A percentile compares a stretch with the other conserved stretches of the same genome.
phyloP scores from a whole-genome alignment of 2,797 vertebrate species.

The Gymnoscopelus braueri region DNA sequence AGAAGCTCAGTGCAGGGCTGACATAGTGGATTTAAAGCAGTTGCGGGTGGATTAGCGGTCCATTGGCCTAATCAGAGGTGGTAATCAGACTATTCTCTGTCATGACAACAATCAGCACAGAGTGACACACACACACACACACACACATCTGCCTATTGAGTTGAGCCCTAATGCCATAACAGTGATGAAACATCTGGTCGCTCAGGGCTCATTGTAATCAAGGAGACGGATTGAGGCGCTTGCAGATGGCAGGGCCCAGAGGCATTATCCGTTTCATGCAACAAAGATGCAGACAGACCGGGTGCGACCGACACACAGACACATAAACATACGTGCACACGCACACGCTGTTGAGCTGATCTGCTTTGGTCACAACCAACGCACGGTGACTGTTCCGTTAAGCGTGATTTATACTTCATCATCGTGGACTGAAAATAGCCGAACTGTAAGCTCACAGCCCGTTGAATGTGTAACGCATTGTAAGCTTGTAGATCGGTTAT shows the following conservation, averaged over 20 bases:
- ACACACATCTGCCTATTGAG: conserved; percentile 85
- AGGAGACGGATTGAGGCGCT: conserved; percentile 73
- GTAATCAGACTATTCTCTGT: conserved; percentile 77
- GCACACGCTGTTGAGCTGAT: conserved; percentile 33
- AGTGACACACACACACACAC: conserved; percentile 53
- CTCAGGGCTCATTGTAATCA: conserved; percentile 78
- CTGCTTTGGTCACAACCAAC: conserved; percentile 17
- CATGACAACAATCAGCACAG: conserved; percentile 77
- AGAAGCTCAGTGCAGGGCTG: conserved; percentile 35
- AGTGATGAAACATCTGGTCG: conserved; percentile 85
- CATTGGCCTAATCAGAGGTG: conserved; percentile 77
- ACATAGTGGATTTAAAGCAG: conserved; percentile 50
- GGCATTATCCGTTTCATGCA: conserved; percentile 62
- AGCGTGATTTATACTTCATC: too few species aligned
- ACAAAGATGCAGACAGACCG: conserved; percentile 37
- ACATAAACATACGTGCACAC: conserved; percentile 1
- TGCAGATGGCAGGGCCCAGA: conserved; percentile 78
- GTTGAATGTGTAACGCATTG: too few species aligned
- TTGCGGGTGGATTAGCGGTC: conserved; percentile 65
- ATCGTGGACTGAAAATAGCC: too few species aligned
- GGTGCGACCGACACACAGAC: not conserved
- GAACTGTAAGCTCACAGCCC: too few species aligned
- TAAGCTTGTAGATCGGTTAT: too few species aligned
- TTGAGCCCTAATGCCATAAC: conserved; percentile 83
- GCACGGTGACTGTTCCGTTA: too few species aligned